Percentiles rank a stretch among this genome's conserved stretches.
These are phyloP conservation scores for Anoplopoma fimbria DNA, from an alignment of 2,113 vertebrate genomes.

Conservation along the genomic window DNA sequence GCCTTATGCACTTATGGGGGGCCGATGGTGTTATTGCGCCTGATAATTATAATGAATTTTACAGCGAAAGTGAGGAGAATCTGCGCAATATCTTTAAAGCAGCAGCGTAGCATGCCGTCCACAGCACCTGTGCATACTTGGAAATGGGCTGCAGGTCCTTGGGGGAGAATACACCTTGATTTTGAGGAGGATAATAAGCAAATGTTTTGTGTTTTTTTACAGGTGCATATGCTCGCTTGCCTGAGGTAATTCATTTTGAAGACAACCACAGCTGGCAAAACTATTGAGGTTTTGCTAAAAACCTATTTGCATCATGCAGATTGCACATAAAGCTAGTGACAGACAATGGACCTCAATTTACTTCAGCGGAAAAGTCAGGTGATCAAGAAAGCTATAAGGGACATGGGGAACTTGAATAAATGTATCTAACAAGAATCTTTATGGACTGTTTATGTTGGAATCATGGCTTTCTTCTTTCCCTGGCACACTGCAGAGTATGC, in stretches of 20 bases:
- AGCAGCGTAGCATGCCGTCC: neutral
- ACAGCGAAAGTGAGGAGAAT: neutral
- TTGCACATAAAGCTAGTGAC: neutral
- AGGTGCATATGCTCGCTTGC: neutral
- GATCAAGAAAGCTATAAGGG: neutral
- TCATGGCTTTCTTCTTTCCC: slow-evolving; percentile 43
- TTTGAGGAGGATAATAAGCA: neutral
- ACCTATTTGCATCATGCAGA: neutral
- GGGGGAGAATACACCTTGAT: neutral
- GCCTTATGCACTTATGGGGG: neutral
- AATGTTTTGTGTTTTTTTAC: neutral
- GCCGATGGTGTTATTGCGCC: neutral
- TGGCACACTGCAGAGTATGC: slow-evolving; percentile 52
- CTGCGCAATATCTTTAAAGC: neutral
- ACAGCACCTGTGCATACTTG: neutral
- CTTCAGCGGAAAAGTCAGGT: neutral
- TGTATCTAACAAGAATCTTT: slow-evolving; percentile 45
- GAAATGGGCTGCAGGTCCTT: neutral
- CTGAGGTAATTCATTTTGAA: neutral
- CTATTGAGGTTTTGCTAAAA: neutral
- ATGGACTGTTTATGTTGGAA: slow-evolving; percentile 48
- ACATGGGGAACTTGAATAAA: too few relatives aligned
- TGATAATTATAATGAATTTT: neutral
- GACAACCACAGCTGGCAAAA: neutral
- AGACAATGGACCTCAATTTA: neutral